Evolutionary conservation across 1,140 invertebrate species (phyloP).

Genomic region (Spodoptera frugiperda): DNA sequence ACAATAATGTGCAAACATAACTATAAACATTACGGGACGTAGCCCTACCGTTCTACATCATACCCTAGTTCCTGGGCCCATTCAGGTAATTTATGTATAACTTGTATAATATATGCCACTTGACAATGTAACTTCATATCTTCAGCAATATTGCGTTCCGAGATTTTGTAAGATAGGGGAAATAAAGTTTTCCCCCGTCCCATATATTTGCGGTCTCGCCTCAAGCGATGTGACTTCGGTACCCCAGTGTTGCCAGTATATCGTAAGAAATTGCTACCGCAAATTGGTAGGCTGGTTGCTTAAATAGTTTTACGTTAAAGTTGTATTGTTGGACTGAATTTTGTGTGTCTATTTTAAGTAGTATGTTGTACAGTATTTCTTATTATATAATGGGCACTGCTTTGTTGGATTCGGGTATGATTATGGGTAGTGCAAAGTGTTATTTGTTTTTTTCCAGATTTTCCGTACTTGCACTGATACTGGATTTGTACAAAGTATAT

Average conservation of each 20-base stretch:
- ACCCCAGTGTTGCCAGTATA: constrained; percentile 13
- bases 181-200: constrained; percentile 31
- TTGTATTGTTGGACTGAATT: background rate
- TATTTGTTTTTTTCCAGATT: too few relatives aligned
- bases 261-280: constrained; percentile 32
- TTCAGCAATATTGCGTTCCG: constrained; percentile 17
- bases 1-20: too few relatives aligned
- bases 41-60: too few relatives aligned
- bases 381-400: background rate
- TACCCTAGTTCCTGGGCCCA: background rate
- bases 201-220: constrained; percentile 44
- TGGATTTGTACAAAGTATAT: too few relatives aligned
- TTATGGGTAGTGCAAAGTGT: too few relatives aligned
- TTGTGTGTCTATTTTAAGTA: too few relatives aligned
- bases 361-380: too few relatives aligned
- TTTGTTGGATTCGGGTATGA: too few relatives aligned
- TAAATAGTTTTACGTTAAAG: constrained; percentile 8
- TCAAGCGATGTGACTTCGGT: constrained; percentile 31
- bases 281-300: constrained; percentile 23
- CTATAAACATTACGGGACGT: too few relatives aligned
- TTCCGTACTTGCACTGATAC: too few relatives aligned
- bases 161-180: constrained; percentile 43
- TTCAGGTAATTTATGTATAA: constrained; percentile 39
- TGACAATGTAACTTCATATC: constrained; percentile 44
- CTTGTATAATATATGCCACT: constrained; percentile 32